Percentiles rank a stretch among this genome's conserved stretches.
These are phyloP conservation scores for Thymallus thymallus DNA, from an alignment of 2,113 vertebrate species.

Conservation along the genomic window DNA sequence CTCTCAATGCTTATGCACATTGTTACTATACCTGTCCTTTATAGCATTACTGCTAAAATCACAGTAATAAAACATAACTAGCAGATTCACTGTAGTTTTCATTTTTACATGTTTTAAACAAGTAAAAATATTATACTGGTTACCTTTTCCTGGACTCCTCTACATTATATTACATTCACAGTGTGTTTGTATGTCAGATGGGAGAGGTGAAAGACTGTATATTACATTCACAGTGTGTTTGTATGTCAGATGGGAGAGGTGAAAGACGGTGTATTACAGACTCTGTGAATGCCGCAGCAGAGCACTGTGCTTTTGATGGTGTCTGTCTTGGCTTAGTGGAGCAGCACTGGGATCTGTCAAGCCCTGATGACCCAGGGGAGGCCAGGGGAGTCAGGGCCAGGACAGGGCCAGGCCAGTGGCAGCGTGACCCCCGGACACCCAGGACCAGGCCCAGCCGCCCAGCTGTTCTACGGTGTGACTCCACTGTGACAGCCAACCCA, in stretches of 20 bases:
- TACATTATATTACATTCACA: conserved; percentile 64
- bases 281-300: background rate
- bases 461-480: background rate
- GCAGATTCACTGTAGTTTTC: too few relatives aligned
- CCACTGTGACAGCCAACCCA: background rate
- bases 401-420: background rate
- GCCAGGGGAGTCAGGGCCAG: conserved; percentile 3
- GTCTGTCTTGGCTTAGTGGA: background rate
- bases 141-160: background rate
- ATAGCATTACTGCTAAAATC: too few relatives aligned
- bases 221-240: background rate
- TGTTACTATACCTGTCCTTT: background rate
- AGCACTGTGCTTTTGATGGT: conserved; percentile 4
- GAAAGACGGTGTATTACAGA: conserved; percentile 3
- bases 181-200: background rate
- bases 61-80: too few relatives aligned
- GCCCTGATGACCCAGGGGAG: conserved; percentile 4
- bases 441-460: background rate
- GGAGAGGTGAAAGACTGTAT: background rate
- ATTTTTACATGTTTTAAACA: conserved; percentile 1
- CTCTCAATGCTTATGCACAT: background rate
- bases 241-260: background rate
- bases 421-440: background rate
- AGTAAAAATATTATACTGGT: background rate
- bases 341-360: background rate